Evolutionary conservation across 2,888 invertebrate genomes (phyloP), one percentile per base, ranked within the genome.

Genomic region (Caenorhabditis zanzibari): DNA sequence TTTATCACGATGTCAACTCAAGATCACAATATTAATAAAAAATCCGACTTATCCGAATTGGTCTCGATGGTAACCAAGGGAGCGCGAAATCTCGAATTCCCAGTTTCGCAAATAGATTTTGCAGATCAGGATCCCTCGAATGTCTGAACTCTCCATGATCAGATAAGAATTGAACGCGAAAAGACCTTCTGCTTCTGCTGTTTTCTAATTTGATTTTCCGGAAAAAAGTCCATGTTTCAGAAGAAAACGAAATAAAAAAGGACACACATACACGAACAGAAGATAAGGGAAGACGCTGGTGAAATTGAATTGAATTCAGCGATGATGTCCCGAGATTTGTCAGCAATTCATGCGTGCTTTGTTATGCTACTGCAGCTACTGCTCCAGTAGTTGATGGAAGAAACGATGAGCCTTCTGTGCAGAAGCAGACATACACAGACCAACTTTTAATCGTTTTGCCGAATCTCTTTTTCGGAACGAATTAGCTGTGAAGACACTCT

Each of bases 391-490:
- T 22, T 19, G 28, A 47, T 47, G 59, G 72, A 58, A 52, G 73
- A 73, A 61, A 52, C 61, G 73, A 66, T 66, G 66, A 49, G 69
- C 47, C 47, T 47, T 64, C 66, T 64, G 54, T 32, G 59, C 26
- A 22, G 44, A 56, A 56, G 38, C 74, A 54, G 38, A 59, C n/a
- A 68, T 44, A 74, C 47, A 22, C 41, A 54, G 28, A 49, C 58
- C 69, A 79, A 79, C 79, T 79, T 79, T 79, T 79, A 79, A 79
- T 79, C 79, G 79, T 64, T 72, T 63, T 71, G 63, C 79, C 56
- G 63, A 71, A 71, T 79, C 79, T 79, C 69, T 79, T 79, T 77
- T 71, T 79, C 71, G 71, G 71, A 79, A 79, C 79, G 79, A 79
- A 71, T 79, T 79, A 79, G 79, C 54, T 63, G 77, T 64, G 77